Conservation (phyloP, 1,140 invertebrate genomes). For the Drosophila nasuta region DNA sequence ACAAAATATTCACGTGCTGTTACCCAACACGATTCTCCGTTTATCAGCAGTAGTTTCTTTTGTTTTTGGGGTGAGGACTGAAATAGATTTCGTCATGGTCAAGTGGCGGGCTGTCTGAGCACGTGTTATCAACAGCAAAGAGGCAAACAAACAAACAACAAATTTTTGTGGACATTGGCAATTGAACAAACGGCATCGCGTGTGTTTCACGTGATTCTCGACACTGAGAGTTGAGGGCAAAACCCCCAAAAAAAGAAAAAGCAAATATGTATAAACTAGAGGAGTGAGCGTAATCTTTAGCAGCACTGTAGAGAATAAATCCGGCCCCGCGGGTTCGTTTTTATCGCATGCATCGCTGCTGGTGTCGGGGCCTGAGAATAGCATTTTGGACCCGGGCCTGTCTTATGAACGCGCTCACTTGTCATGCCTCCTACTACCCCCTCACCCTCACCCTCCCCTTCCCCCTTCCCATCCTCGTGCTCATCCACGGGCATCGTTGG, state of each 20-base stretch:
- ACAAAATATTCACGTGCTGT: constrained; percentile 9
- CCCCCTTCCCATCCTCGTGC: too few species aligned
- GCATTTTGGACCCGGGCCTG: constrained; percentile 44
- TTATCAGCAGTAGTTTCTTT: background rate
- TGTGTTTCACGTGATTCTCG: constrained; percentile 55
- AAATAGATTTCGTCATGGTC: constrained; percentile 39
- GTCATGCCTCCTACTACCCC: background rate
- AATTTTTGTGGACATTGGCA: too few species aligned
- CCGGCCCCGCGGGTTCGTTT: constrained; percentile 1
- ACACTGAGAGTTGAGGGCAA: background rate
- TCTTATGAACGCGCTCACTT: constrained; percentile 9
- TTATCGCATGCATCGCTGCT: constrained; percentile 2
- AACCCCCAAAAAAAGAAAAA: background rate
- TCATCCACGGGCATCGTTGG: background rate
- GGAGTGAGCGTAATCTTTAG: background rate
- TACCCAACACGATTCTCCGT: constrained; percentile 12
- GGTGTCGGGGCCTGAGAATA: constrained; percentile 43
- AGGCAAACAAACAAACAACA: background rate
- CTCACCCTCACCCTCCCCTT: too few species aligned
- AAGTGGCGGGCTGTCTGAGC: constrained; percentile 13
- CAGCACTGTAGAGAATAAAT: background rate
- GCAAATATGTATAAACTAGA: background rate
- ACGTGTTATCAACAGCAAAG: constrained; percentile 30
- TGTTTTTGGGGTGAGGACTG: background rate
- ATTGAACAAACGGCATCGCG: constrained; percentile 28